These are phyloP conservation scores for Scaptomyza montana DNA, from an alignment of 1,140 invertebrate genomes.

Conservation along the genomic window DNA sequence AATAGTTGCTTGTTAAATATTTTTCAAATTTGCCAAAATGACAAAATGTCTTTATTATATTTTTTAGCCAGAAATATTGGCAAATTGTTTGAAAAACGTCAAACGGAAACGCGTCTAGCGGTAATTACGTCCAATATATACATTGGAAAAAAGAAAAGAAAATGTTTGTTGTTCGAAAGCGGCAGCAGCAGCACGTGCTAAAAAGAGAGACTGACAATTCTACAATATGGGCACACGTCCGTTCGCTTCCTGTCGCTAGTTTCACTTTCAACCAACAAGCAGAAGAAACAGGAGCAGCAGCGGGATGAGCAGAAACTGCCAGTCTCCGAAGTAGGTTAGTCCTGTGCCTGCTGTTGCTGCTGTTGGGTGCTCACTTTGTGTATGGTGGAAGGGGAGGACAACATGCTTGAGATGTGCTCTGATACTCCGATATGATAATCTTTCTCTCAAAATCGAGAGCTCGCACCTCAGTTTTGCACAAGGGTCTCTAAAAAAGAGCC, in stretches of 20 bases:
- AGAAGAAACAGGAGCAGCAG: conserved; percentile 25
- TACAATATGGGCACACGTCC: conserved; percentile 49
- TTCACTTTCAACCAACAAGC: conserved; percentile 63
- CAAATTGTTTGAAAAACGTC: conserved; percentile 32
- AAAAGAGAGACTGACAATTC: not conserved
- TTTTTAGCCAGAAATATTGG: conserved; percentile 40
- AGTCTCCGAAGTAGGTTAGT: conserved; percentile 39
- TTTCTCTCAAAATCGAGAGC: conserved; percentile 66
- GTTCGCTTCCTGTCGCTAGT: conserved; percentile 63
- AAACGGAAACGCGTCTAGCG: conserved; percentile 31
- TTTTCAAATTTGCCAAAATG: conserved; percentile 17
- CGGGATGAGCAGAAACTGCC: conserved; percentile 36
- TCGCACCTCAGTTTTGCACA: conserved; percentile 76
- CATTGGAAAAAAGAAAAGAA: not conserved
- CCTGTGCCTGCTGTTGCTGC: conserved; percentile 49
- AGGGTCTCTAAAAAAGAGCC: conserved; percentile 10
- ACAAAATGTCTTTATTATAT: conserved; percentile 48
- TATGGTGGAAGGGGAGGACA: not conserved
- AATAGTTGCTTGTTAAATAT: conserved; percentile 13
- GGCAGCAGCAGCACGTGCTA: conserved; percentile 12
- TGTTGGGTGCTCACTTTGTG: conserved; percentile 49
- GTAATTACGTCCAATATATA: conserved; percentile 24
- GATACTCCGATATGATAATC: conserved; percentile 74
- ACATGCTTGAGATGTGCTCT: conserved; percentile 34
- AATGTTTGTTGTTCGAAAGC: not conserved